Base-by-base conservation (phyloP, 2,113 vertebrate genomes). In the Orycteropus afer region DNA sequence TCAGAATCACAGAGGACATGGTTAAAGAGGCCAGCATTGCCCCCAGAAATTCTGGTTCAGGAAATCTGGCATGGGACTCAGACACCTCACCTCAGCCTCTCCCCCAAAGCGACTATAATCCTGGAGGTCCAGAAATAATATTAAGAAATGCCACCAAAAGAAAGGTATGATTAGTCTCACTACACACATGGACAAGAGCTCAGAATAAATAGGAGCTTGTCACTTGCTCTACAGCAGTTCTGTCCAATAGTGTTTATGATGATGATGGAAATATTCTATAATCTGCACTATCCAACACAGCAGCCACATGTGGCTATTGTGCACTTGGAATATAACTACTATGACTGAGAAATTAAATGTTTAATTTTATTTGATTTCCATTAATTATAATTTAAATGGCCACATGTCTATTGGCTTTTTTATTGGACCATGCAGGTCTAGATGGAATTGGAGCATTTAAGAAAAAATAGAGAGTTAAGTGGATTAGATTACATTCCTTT, bases 181-280 rank as follows among this genome's bases (percentile, higher is more conserved):
- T 23, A 10, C 32, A 59, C 17, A 49, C 59, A 3, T 0, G 37
- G 59, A 40, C 1, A 1, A n/a, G 37, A 63, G 51, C 61, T 79
- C 29, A 29, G 55, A 77, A 47, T 12, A 53, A 63, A n/a, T 0
- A 40, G 42, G 67, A 8, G 11, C 13, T 71, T 74, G 18, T 34
- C n/a, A 10, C 34, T 63, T 15, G 40, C 32, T 40, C 18, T 4
- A 45, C 27, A 49, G 25, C 1, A 5, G 4, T 32, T 3, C 11
- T 1, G 0, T 17, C 51, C 53, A 42, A 13, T 0, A 37, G 42
- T 63, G 37, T 17, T 18, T 11, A 3, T 0, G 0, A 18, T 0
- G 42, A 27, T 1, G 34, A 47, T 2, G 25, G 25, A 40, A n/a
- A 73, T 3, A 1, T 9, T 4, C 49, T 20, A 4, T 5, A 1